Conservation (phyloP, 2,113 vertebrate genomes). For the Ahaetulla prasina region DNA sequence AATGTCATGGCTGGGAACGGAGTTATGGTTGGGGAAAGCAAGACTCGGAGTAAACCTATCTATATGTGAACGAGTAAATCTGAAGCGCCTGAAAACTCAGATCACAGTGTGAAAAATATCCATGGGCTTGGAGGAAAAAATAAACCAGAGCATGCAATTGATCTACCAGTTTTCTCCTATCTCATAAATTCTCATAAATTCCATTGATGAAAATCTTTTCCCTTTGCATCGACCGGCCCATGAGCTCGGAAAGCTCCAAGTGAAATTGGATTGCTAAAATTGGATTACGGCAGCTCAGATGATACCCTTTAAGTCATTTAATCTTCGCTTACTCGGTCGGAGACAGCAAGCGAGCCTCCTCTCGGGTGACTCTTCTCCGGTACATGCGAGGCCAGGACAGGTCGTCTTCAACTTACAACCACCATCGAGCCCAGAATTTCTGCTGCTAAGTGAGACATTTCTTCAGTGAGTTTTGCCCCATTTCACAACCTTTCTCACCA, state of each 20-base stretch:
- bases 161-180: too few relatives aligned
- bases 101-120: neutral
- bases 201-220: neutral
- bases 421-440: too few relatives aligned
- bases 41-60: neutral
- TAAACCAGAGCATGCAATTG: too few relatives aligned
- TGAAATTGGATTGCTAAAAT: neutral
- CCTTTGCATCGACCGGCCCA: neutral
- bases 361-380: neutral
- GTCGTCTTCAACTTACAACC: too few relatives aligned
- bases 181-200: neutral
- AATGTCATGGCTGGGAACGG: too few relatives aligned
- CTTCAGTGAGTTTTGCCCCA: too few relatives aligned
- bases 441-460: too few relatives aligned
- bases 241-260: accelerated
- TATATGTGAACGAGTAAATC: too few relatives aligned
- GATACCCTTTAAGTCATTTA: conserved; percentile 26
- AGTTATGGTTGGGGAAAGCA: too few relatives aligned
- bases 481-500: too few relatives aligned
- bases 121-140: too few relatives aligned
- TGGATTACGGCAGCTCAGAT: conserved; percentile 7
- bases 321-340: neutral
- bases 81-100: neutral
- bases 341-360: neutral
- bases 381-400: too few relatives aligned